Evolutionary conservation across 1,140 invertebrate species (phyloP), one percentile per base, ranked within the genome.

Genomic region (Heterodera schachtii): DNA sequence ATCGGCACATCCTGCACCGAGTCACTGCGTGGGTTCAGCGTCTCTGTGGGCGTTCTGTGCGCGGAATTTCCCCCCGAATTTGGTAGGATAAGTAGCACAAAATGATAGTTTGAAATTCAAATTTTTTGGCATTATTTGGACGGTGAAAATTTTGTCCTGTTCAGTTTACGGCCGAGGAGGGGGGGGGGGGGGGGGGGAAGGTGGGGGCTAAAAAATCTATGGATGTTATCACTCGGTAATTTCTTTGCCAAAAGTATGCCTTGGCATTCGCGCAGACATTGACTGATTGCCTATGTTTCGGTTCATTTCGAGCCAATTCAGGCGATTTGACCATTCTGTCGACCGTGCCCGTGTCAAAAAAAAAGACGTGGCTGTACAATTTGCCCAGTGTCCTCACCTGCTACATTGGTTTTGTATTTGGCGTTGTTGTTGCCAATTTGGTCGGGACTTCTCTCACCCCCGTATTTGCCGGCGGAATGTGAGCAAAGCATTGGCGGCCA

Each of bases 31-130:
- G 93, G 93, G n/a, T 89, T 94, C 73, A 93, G 92, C 82, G 93
- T 94, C 41, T 93, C 92, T 67, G 87, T 94, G 46, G 93, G 93
- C 76, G 93, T 94, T 13, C 91, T 94, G 75, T 93, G 93, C 89
- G 93, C 94, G 88, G 93, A 94, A 87, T 91, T 94, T 79, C 93
- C 93, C 43, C 93, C 94, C 90, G 93, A 94, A 90, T 87, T 94
- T 76, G 93, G 93, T 93, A 86, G 5, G 21, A 19, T 8, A 41
- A 19, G 16, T 3, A 43, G 52, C 7, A 31, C 31, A 31, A 31
- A 31, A 31, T 31, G 31, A 31, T 31, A 31, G 31, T 31, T 31
- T 31, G 31, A 31, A 31, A 31, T 31, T 31, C 31, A 31, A 31
- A 31, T 31, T 31, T 31, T 31, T 31, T 31, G 31, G 1, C 31